A percentile compares a stretch with the other conserved stretches of the same genome.
phyloP scores from a whole-genome alignment of 2,113 vertebrate species.

The Plecotus auritus region DNA sequence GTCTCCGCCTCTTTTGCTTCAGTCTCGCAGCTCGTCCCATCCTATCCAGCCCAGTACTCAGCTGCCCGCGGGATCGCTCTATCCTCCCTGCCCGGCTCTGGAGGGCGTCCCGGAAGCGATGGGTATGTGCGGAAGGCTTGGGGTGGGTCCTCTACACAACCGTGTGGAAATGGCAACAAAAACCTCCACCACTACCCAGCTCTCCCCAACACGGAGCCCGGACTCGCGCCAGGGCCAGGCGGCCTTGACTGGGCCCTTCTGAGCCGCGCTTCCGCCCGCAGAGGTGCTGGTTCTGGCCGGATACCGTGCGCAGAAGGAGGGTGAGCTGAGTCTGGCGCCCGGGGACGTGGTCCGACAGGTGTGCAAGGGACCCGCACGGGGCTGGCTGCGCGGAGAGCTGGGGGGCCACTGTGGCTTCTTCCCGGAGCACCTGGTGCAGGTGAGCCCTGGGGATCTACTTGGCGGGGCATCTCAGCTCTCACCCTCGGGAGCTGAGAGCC shows the following conservation, averaged over 20 bases:
- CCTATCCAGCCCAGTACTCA: not conserved
- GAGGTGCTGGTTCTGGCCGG: slow-evolving; percentile 87
- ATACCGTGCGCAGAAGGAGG: slow-evolving; percentile 80
- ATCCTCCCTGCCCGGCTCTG: not conserved
- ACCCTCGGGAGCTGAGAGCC: not conserved
- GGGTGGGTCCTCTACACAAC: not conserved
- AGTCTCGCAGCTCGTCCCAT: not conserved
- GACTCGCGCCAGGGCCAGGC: not conserved
- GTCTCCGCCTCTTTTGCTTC: slow-evolving; percentile 40
- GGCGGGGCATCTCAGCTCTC: rapidly evolving
- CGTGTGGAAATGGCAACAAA: not conserved
- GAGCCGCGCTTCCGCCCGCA: slow-evolving; percentile 28
- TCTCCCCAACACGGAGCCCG: rapidly evolving
- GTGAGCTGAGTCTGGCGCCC: slow-evolving; percentile 80
- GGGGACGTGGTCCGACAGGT: slow-evolving; percentile 87
- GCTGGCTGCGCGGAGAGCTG: slow-evolving; percentile 87
- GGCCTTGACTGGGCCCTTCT: not conserved
- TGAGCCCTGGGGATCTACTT: not conserved
- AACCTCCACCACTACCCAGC: not conserved
- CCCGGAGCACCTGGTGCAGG: slow-evolving; percentile 85
- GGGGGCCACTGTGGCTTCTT: slow-evolving; percentile 84
- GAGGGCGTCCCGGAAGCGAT: slow-evolving; percentile 34
- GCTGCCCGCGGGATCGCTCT: not conserved
- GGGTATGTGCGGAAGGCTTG: slow-evolving; percentile 56
- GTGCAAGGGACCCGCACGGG: slow-evolving; percentile 75